phyloP scores from a whole-genome alignment of 2,888 invertebrate genomes.

The Caradrina clavipalpis region DNA sequence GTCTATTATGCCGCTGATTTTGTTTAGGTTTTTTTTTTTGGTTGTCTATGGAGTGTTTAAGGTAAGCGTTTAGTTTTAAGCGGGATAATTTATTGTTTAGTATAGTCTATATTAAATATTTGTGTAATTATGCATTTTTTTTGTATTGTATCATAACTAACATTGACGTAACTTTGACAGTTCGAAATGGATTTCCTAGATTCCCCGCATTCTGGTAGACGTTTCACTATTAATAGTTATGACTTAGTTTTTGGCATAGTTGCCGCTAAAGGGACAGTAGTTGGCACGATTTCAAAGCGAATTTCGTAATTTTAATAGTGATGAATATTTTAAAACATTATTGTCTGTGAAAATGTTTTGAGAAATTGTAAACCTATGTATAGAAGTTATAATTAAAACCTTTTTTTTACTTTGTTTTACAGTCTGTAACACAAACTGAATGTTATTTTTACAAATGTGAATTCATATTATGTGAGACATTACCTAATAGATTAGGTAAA shows the following conservation, averaged over 20 bases:
- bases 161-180: slow-evolving; percentile 57
- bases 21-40: slow-evolving; percentile 44
- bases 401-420: slow-evolving; percentile 42
- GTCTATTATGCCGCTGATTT: slow-evolving; percentile 63
- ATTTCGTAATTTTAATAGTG: slow-evolving; percentile 55
- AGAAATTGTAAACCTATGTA: slow-evolving; percentile 58
- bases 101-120: slow-evolving; percentile 46
- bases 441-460: slow-evolving; percentile 21
- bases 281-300: slow-evolving; percentile 62
- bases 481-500: neutral
- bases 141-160: slow-evolving; percentile 60
- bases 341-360: slow-evolving; percentile 72
- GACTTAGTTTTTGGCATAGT: slow-evolving; percentile 72
- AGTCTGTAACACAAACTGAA: slow-evolving; percentile 46
- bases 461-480: slow-evolving; percentile 6
- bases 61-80: slow-evolving; percentile 80
- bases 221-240: slow-evolving; percentile 69
- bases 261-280: slow-evolving; percentile 60
- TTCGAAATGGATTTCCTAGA: slow-evolving; percentile 56
- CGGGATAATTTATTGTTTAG: slow-evolving; percentile 75
- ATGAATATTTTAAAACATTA: slow-evolving; percentile 45
- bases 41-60: slow-evolving; percentile 72
- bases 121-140: slow-evolving; percentile 61
- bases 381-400: slow-evolving; percentile 46
- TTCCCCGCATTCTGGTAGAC: slow-evolving; percentile 43